phyloP scores from a whole-genome alignment of 2,797 vertebrate species.

The Channa striata region DNA sequence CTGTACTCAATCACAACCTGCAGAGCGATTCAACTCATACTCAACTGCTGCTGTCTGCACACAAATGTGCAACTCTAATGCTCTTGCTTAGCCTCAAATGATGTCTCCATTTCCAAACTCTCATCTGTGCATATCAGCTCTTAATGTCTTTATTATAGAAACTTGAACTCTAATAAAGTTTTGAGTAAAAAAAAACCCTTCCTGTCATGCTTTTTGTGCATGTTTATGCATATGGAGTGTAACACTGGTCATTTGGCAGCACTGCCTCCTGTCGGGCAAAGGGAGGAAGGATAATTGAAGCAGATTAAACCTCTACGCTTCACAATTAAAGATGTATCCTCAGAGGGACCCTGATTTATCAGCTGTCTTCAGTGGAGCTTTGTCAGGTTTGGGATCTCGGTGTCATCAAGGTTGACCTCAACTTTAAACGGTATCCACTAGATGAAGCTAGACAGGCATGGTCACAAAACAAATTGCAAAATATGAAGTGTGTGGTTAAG shows the following conservation, averaged over 20 bases:
- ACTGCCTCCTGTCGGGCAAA: constrained; percentile 19
- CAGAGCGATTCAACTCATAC: constrained; percentile 43
- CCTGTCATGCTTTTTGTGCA: constrained; percentile 9
- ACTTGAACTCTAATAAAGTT: constrained; percentile 76
- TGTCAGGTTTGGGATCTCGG: too few relatives aligned
- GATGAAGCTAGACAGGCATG: background rate
- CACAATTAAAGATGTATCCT: background rate
- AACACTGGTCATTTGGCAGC: background rate
- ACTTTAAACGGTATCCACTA: too few relatives aligned
- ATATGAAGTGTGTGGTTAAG: background rate
- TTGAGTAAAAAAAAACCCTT: constrained; percentile 52
- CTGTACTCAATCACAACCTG: constrained; percentile 44
- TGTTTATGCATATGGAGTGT: background rate
- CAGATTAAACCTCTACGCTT: background rate
- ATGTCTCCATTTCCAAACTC: constrained; percentile 61
- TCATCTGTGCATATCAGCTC: constrained; percentile 64
- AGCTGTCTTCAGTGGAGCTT: too few relatives aligned
- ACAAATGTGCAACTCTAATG: constrained; percentile 57
- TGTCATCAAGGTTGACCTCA: too few relatives aligned
- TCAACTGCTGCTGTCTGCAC: constrained; percentile 59
- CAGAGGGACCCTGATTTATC: background rate
- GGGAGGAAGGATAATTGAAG: background rate
- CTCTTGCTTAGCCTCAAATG: constrained; percentile 52
- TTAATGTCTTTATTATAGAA: constrained; percentile 72
- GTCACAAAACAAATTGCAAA: background rate